A percentile compares a stretch with the other conserved stretches of the same genome.
These are phyloP conservation scores for Protonemura montana DNA, from an alignment of 2,888 invertebrate species.

Conservation along the genomic window DNA sequence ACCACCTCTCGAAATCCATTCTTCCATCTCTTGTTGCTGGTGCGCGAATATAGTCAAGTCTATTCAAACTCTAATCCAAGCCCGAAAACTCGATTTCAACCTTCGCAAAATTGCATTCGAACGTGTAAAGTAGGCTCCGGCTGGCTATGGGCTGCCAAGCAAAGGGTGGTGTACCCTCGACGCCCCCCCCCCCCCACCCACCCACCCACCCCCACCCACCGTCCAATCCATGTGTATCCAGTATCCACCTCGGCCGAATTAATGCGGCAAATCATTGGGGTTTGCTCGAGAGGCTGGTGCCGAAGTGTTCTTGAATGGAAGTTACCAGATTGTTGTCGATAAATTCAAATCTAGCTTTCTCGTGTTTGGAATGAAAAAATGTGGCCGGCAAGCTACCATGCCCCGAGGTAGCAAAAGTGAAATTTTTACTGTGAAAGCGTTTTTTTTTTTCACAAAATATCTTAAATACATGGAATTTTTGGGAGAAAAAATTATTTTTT, in stretches of 20 bases:
- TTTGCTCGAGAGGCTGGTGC: background rate
- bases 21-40: background rate
- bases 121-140: slow-evolving; percentile 28
- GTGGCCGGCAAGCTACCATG: too few relatives aligned
- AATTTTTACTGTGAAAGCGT: too few relatives aligned
- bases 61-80: slow-evolving; percentile 37
- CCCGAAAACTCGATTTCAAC: slow-evolving; percentile 27
- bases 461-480: too few relatives aligned
- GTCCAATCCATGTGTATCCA: background rate
- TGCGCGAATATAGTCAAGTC: slow-evolving; percentile 8
- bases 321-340: background rate
- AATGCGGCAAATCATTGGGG: background rate
- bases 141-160: background rate
- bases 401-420: too few relatives aligned
- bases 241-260: background rate
- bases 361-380: too few relatives aligned
- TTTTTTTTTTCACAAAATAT: too few relatives aligned
- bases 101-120: slow-evolving; percentile 38
- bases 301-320: background rate
- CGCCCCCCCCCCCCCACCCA: too few relatives aligned
- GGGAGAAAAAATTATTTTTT: too few relatives aligned
- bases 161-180: background rate
- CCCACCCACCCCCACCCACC: too few relatives aligned
- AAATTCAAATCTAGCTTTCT: background rate
- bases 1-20: background rate